Evolutionary conservation across 2,888 invertebrate genomes (phyloP).

Genomic region (Diachrysia chrysitis): DNA sequence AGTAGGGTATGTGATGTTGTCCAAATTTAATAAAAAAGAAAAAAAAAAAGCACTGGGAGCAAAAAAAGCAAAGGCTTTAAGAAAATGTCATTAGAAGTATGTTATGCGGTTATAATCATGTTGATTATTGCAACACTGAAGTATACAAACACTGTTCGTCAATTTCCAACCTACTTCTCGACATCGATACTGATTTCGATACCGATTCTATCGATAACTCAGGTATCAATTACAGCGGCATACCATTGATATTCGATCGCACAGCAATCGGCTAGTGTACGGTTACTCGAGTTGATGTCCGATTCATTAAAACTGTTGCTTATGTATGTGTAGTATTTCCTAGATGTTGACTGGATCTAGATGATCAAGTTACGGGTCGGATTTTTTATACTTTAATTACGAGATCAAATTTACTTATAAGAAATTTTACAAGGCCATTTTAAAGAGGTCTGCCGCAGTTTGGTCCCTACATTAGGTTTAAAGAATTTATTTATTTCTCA

Average conservation of each 20-base stretch:
- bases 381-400: slow-evolving; percentile 10
- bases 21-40: too few species aligned
- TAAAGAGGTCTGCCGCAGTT: background rate
- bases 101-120: background rate
- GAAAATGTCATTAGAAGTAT: too few species aligned
- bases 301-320: slow-evolving; percentile 42
- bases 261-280: slow-evolving; percentile 59
- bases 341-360: slow-evolving; percentile 45
- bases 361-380: slow-evolving; percentile 37
- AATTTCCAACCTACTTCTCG: slow-evolving; percentile 11
- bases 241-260: slow-evolving; percentile 63
- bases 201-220: slow-evolving; percentile 51
- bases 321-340: slow-evolving; percentile 36
- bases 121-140: background rate
- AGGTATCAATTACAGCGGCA: slow-evolving; percentile 61
- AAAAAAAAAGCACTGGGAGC: too few species aligned
- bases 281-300: slow-evolving; percentile 52
- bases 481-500: too few species aligned
- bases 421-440: background rate
- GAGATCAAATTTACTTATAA: background rate
- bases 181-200: slow-evolving; percentile 56
- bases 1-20: too few species aligned
- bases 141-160: background rate
- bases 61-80: too few species aligned
- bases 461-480: too few species aligned